These are phyloP conservation scores for Genyomyrus donnyi DNA, from an alignment of 2,113 vertebrate genomes.

Conservation along the genomic window DNA sequence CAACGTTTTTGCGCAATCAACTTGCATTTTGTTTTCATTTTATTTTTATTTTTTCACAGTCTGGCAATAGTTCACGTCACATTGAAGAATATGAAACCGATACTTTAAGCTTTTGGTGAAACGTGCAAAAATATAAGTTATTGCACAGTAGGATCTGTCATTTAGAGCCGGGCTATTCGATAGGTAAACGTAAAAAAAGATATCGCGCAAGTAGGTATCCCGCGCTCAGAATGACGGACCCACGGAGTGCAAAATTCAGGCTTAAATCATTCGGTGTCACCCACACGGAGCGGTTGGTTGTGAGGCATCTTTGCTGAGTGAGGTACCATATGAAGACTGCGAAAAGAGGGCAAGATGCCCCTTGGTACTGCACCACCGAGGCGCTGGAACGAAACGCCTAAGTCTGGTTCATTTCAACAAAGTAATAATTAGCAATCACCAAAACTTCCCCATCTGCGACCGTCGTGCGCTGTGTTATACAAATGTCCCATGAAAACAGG, in stretches of 20 bases:
- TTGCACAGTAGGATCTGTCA: neutral
- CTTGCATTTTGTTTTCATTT: neutral
- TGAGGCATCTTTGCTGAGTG: neutral
- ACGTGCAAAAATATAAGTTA: neutral
- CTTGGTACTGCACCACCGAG: neutral
- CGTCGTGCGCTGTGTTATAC: neutral
- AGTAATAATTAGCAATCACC: neutral
- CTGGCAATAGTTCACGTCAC: neutral
- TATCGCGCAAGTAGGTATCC: neutral
- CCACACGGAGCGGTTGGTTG: neutral
- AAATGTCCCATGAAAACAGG: neutral
- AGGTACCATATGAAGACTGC: neutral
- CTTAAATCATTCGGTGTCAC: neutral
- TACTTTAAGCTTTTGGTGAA: neutral
- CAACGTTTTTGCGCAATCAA: neutral
- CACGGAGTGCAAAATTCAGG: neutral
- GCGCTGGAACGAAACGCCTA: neutral
- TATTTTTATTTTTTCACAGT: neutral
- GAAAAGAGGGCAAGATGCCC: neutral
- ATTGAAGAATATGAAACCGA: neutral
- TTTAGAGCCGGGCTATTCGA: neutral
- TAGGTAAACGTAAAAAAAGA: neutral
- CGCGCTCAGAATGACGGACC: neutral
- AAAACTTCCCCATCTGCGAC: neutral
- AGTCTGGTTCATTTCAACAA: neutral